Percentiles rank a stretch among this genome's conserved stretches.
phyloP scores from a whole-genome alignment of 2,888 invertebrate genomes.

The Habrosyne pyritoides region DNA sequence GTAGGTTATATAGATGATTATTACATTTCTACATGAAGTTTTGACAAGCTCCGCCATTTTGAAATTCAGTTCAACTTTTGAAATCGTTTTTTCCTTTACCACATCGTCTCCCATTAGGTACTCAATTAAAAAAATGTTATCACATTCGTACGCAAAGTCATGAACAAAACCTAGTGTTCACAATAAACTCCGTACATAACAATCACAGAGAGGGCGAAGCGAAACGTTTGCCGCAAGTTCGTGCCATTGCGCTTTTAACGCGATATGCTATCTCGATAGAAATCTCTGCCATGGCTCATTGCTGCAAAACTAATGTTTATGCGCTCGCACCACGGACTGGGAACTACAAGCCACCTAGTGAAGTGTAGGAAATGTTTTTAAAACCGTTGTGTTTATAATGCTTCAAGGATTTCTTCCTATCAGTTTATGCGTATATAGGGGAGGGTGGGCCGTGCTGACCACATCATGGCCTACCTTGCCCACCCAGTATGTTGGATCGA shows the following conservation, averaged over 20 bases:
- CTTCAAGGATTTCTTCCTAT: too few species aligned
- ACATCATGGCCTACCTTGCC: too few species aligned
- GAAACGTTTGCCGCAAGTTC: constrained; percentile 19
- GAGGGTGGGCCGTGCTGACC: too few species aligned
- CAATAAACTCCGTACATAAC: background rate
- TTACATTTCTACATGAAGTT: too few species aligned
- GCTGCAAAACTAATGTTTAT: constrained; percentile 20
- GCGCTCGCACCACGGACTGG: background rate
- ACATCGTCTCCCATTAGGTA: too few species aligned
- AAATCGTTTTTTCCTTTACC: too few species aligned
- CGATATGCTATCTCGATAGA: constrained; percentile 30
- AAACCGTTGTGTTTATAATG: too few species aligned
- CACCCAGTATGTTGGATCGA: too few species aligned
- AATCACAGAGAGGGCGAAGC: background rate
- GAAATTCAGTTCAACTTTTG: too few species aligned
- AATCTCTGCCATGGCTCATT: constrained; percentile 11
- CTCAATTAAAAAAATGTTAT: background rate
- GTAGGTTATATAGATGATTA: too few species aligned
- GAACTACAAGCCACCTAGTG: background rate
- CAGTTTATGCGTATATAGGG: too few species aligned
- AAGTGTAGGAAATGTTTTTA: background rate
- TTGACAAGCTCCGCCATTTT: too few species aligned
- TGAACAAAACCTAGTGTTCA: background rate
- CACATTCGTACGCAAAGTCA: background rate
- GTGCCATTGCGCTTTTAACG: constrained; percentile 47